Base-by-base conservation (phyloP, 2,888 invertebrate species). In the Nephrotoma guestfalica region DNA sequence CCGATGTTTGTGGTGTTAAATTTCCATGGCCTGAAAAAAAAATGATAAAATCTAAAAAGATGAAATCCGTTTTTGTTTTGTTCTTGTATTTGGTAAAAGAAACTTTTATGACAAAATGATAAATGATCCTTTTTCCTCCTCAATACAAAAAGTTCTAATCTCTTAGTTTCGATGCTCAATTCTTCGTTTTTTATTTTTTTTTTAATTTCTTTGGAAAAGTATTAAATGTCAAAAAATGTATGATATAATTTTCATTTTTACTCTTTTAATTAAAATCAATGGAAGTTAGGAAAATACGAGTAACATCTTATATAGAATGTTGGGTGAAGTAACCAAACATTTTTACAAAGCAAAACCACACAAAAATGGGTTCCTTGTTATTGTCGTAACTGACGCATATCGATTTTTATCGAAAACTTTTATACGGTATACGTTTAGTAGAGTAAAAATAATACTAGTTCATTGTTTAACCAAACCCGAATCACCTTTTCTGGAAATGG, bases 1-100 rank as follows among this genome's bases (percentile, higher is more conserved):
- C 93, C 13, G 96, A 94, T 11, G 97, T 97, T 88, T 95, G 94
- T 0, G 97, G 97, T 2, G 97, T 95, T 41, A 97, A 94, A 90
- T 96, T 96, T 86, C 97, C 97, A 90, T 97, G 97, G 88, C 97
- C 97, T 97, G 91, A 5, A n/a, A 86, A 85, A 47, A 18, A 41
- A 4, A 15, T 6, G 43, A 85, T 18, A 85, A 7, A 85, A 85
- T 18, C 57, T 71, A 18, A 30, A 71, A 71, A 71, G 71, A 71
- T 71, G 71, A 71, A 71, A 71, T 71, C 30, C 30, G 9, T 71
- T 71, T 71, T 30, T 71, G 2, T 71, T 84, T 84, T 41, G 4
- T 84, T 30, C 30, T 84, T 84, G 6, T 41, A 6, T 42, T 15
- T 41, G 84, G 84, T 41, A 84, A 84, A 18, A 30, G 71, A 71